Percentiles rank a stretch among this genome's conserved stretches.
These are phyloP conservation scores for Calephelis perditalis DNA, from an alignment of 2,888 invertebrate species.

Conservation along the genomic window DNA sequence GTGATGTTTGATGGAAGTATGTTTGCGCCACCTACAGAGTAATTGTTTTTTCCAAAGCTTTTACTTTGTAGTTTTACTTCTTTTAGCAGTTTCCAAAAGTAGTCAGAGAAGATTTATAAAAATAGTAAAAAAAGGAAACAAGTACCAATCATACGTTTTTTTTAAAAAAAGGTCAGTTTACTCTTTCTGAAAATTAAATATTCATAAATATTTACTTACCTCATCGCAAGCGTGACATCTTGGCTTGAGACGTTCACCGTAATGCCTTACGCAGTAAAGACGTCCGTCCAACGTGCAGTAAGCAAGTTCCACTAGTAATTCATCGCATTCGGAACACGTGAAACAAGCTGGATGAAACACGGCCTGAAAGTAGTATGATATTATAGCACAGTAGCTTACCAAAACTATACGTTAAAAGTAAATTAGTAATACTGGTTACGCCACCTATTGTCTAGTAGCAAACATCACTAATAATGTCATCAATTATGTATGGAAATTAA, in stretches of 20 bases:
- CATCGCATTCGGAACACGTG: conserved; percentile 91
- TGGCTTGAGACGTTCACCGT: conserved; percentile 96
- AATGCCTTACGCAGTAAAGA: conserved; percentile 96
- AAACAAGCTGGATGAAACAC: conserved; percentile 97
- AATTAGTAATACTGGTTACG: conserved; percentile 17
- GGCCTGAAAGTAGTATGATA: conserved; percentile 45
- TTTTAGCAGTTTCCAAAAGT: too few species aligned
- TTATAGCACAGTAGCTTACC: not conserved
- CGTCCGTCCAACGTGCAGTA: conserved; percentile 95
- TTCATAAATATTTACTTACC: conserved; percentile 79
- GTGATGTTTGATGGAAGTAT: too few species aligned
- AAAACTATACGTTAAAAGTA: too few species aligned
- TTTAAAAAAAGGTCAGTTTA: too few species aligned
- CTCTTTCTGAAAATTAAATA: too few species aligned
- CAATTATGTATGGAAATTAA: not conserved
- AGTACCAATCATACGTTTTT: too few species aligned
- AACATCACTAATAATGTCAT: too few species aligned
- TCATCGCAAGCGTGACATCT: conserved; percentile 98
- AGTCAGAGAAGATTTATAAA: too few species aligned
- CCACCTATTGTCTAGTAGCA: conserved; percentile 39
- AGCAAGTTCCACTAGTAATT: conserved; percentile 96
- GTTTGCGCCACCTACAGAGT: too few species aligned
- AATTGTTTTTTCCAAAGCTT: too few species aligned
- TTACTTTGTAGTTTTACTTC: too few species aligned
- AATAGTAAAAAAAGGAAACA: too few species aligned